phyloP scores from a whole-genome alignment of 2,888 invertebrate genomes.

The Ormyrus pomaceus region DNA sequence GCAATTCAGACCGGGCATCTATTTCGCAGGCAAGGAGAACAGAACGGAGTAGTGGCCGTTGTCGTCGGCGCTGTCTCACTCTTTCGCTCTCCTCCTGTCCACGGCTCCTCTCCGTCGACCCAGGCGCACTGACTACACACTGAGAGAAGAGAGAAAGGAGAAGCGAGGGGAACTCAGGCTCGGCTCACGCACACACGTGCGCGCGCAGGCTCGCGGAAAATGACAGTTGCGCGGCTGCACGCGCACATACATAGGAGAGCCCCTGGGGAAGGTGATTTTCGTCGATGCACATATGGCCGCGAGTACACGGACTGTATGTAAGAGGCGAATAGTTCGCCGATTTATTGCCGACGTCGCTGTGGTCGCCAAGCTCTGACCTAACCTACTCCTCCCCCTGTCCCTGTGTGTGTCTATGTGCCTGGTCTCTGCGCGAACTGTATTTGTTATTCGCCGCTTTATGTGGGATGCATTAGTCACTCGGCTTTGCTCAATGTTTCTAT shows the following conservation, averaged over 20 bases:
- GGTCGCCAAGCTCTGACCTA: constrained; percentile 14
- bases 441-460: background rate
- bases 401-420: background rate
- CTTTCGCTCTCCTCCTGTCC: background rate
- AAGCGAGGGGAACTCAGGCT: constrained; percentile 22
- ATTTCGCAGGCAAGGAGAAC: background rate
- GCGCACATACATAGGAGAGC: background rate
- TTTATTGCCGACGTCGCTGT: constrained; percentile 17
- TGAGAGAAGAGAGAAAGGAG: background rate
- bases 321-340: background rate
- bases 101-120: background rate
- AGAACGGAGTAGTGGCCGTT: background rate
- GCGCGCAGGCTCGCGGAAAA: constrained; percentile 35
- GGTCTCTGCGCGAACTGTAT: background rate
- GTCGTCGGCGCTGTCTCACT: background rate
- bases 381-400: background rate
- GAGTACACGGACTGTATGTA: background rate
- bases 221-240: constrained; percentile 38
- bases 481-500: background rate
- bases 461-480: background rate
- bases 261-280: constrained; percentile 1
- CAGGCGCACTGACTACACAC: background rate
- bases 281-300: constrained; percentile 14
- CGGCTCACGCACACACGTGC: background rate
- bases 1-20: constrained; percentile 15